A percentile compares a stretch with the other conserved stretches of the same genome.
These are phyloP conservation scores for Helicolenus hilgendorfi DNA, from an alignment of 2,797 vertebrate species.

Conservation along the genomic window DNA sequence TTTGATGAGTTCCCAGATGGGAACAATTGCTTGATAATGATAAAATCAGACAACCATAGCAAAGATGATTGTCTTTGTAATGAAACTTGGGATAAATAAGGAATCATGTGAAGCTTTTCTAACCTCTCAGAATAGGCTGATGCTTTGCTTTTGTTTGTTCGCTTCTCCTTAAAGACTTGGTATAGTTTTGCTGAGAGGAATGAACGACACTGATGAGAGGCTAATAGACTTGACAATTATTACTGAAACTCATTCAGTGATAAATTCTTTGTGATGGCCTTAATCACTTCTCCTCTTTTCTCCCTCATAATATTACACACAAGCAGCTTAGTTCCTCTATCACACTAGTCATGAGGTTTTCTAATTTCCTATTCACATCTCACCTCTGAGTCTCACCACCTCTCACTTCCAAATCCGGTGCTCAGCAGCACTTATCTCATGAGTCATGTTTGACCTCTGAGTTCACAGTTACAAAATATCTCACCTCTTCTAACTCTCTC, in stretches of 20 bases:
- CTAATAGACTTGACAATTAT: conserved; percentile 18
- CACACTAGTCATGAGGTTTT: conserved; percentile 35
- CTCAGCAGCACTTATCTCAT: conserved; percentile 65
- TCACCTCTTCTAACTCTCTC: conserved; percentile 37
- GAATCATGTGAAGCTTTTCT: conserved; percentile 62
- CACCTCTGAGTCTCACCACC: conserved; percentile 44
- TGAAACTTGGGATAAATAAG: conserved; percentile 76
- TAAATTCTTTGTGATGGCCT: conserved; percentile 14
- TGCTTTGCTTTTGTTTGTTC: conserved; percentile 55
- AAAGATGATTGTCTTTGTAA: conserved; percentile 83
- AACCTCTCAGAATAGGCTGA: conserved; percentile 44
- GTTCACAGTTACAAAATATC: conserved; percentile 65
- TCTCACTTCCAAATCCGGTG: conserved; percentile 61
- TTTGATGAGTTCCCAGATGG: conserved; percentile 83
- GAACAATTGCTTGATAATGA: conserved; percentile 80
- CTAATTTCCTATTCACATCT: conserved; percentile 60
- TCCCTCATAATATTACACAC: neutral
- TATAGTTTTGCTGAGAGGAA: conserved; percentile 27
- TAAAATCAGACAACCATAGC: conserved; percentile 80
- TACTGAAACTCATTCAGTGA: conserved; percentile 26
- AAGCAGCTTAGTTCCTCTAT: neutral
- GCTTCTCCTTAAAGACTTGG: conserved; percentile 12
- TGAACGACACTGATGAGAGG: conserved; percentile 31
- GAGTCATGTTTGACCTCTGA: conserved; percentile 75
- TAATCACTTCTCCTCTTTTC: neutral